Conservation (phyloP, 2,797 vertebrate genomes). For the Echeneis naucrates region DNA sequence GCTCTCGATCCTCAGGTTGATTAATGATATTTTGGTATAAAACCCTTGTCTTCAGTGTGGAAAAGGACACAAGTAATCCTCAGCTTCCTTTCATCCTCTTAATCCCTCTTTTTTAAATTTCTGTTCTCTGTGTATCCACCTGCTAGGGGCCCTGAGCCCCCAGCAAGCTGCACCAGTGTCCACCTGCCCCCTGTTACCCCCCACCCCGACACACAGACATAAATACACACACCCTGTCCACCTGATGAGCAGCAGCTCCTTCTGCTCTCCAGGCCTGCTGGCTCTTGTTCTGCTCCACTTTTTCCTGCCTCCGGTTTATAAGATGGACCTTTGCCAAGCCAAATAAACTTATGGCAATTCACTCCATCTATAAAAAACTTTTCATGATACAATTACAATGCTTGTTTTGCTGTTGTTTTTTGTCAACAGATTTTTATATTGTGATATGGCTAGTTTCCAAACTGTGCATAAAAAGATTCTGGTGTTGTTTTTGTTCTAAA, state of each 20-base stretch:
- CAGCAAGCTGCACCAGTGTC: slow-evolving; percentile 62
- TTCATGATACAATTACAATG: slow-evolving; percentile 17
- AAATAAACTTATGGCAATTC: slow-evolving; percentile 53
- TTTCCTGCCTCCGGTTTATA: slow-evolving; percentile 46
- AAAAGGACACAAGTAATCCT: slow-evolving; percentile 71
- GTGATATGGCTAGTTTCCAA: slow-evolving; percentile 11
- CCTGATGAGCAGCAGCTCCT: slow-evolving; percentile 62
- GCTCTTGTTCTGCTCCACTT: slow-evolving; percentile 52
- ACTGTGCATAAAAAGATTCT: slow-evolving; percentile 12
- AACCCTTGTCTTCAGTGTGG: slow-evolving; percentile 42
- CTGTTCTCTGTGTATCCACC: slow-evolving; percentile 73
- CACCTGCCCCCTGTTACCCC: slow-evolving; percentile 67
- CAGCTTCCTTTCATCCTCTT: slow-evolving; percentile 68
- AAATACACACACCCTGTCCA: slow-evolving; percentile 48
- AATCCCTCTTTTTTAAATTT: slow-evolving; percentile 69
- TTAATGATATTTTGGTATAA: slow-evolving; percentile 40
- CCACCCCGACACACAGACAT: slow-evolving; percentile 29
- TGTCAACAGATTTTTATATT: slow-evolving; percentile 26
- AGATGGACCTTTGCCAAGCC: slow-evolving; percentile 56
- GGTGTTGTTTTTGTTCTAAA: slow-evolving; percentile 12
- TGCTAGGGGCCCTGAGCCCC: slow-evolving; percentile 64
- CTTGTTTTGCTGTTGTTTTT: slow-evolving; percentile 37
- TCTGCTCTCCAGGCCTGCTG: slow-evolving; percentile 53
- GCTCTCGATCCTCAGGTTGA: neutral
- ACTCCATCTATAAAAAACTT: slow-evolving; percentile 31